Conservation (phyloP, 2,113 vertebrate genomes). For the Scolopax mira region DNA sequence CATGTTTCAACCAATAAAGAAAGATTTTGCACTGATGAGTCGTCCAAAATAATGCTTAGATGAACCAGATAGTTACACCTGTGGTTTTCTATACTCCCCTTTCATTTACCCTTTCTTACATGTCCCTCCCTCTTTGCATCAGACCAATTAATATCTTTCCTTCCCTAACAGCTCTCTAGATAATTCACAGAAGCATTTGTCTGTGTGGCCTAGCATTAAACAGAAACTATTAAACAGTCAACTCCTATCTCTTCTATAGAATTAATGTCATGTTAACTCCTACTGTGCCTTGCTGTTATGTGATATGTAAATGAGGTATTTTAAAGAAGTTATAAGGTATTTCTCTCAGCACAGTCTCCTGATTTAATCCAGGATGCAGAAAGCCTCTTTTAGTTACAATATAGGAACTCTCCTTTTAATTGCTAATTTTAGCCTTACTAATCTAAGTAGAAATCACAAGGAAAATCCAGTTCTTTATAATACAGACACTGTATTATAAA, state of each 20-base stretch:
- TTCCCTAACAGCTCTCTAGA: conserved; percentile 65
- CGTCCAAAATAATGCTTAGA: background rate
- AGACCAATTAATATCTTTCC: conserved; percentile 67
- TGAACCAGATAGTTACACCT: conserved; percentile 21
- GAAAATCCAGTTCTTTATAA: background rate
- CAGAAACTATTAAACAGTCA: conserved; percentile 69
- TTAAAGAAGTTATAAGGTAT: background rate
- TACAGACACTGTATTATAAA: background rate
- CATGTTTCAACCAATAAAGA: conserved; percentile 21
- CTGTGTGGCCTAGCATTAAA: conserved; percentile 66
- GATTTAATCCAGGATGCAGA: background rate
- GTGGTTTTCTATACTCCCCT: conserved; percentile 4
- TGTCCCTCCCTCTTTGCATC: conserved; percentile 47
- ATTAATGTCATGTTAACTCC: conserved; percentile 55
- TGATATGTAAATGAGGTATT: background rate
- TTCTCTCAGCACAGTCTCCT: background rate
- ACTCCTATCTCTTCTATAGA: conserved; percentile 46
- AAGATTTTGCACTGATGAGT: conserved; percentile 21
- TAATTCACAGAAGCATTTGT: conserved; percentile 65
- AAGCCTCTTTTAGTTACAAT: background rate
- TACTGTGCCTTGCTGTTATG: background rate
- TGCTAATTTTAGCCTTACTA: conserved; percentile 6
- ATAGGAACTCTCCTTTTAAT: background rate
- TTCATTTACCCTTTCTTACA: conserved; percentile 44
- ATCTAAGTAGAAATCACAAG: background rate